Evolutionary conservation across 2,888 invertebrate genomes (phyloP), one percentile per base, ranked within the genome.

Genomic region (Sesamia inferens): DNA sequence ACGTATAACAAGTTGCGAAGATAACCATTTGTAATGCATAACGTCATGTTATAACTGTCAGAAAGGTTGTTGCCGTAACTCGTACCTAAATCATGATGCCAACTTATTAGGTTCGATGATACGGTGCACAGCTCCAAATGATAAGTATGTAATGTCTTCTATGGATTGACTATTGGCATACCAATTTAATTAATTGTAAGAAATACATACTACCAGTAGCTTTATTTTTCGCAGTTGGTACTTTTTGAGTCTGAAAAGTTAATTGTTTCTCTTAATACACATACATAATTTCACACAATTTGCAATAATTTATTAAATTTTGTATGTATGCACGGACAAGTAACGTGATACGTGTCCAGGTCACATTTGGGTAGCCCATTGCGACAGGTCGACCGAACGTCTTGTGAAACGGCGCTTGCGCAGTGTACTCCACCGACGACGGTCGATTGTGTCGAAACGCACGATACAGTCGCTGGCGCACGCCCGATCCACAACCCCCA

Each of bases 331-430:
- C 84, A 89, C 88, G 90, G 88, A 92, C 89, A 90, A 92, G 94
- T 92, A 94, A 94, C 90, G 90, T 89, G 93, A 95, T 95, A 95
- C 94, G 95, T 95, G 95, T 94, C 92, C 93, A 93, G 95, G 94
- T 95, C 95, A 95, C 95, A 95, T 96, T 96, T 95, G 94, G 96
- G 94, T 95, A 94, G 94, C 91, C 91, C 92, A 88, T 96, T 96
- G 95, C 96, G 94, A 95, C 95, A 96, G 95, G 93, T 94, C 94
- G 93, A 93, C 91, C 91, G 93, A 94, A 91, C 91, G 94, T 94
- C 95, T 96, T 96, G 94, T 96, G 95, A 95, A 96, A 96, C 92
- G 90, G 85, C 94, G 94, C 95, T 96, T 95, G 95, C 95, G 95
- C 94, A 96, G 95, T 92, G 88, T 91, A 94, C 93, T 93, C 92